Evolutionary conservation across 2,888 invertebrate genomes (phyloP), one percentile per base, ranked within the genome.

Genomic region (Megaustenia siamemsis): DNA sequence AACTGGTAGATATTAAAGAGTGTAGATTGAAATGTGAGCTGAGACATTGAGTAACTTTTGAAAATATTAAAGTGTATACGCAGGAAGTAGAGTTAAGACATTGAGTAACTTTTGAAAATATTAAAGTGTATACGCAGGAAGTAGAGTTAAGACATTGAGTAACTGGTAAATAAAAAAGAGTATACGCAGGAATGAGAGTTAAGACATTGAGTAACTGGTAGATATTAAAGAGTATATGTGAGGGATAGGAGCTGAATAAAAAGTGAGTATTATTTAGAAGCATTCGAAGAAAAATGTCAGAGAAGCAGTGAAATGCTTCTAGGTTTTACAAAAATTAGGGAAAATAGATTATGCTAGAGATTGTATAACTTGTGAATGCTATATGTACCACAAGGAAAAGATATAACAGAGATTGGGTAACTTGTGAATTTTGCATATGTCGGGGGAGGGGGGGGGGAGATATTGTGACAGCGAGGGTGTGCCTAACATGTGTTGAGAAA

Each of bases 1-100:
- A 63, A 21, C n/a, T 10, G 40, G 45, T 45, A 32, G 3, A n/a
- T 6, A 35, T n/a, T 38, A 24, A 40, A 24, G 38, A 6, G 40
- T 10, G 40, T 40, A 38, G 15, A 40, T 28, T 5, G 18, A 40
- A 0, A n/a, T n/a, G 71, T 18, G 24, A 71, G 8, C 21, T 40
- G 2, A 40, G 60, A n/a, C n/a, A n/a, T n/a, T 68, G 56, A 81
- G 77, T 77, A 63, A 21, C n/a, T 10, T 63, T n/a, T n/a, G 45
- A 28, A 32, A 5, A n/a, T 6, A 35, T n/a, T 38, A 24, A 40
- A 24, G 38, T 24, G 40, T 10, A 28, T 40, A 38, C 21, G 71
- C 15, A 24, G 18, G 71, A 0, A n/a, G n/a, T 38, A 10, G 24
- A 71, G 8, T 40, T 40, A 8, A 40, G 60, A n/a, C n/a, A n/a